A percentile compares a stretch with the other conserved stretches of the same genome.
Conservation (phyloP, 2,113 vertebrate genomes). For the Leuciscus idus region DNA sequence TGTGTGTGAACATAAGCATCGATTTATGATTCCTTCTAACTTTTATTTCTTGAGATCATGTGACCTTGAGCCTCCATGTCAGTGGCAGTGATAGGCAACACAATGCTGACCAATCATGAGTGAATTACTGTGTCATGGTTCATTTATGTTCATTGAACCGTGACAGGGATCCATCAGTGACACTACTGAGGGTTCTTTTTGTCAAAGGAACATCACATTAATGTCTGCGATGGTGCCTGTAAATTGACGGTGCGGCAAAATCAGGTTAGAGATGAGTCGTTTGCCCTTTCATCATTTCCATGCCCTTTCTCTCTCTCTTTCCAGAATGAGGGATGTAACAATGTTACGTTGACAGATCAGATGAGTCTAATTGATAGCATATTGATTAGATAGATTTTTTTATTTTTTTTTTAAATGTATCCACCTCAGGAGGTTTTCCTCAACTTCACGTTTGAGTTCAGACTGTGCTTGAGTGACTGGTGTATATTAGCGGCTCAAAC, state of each 20-base stretch:
- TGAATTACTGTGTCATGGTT: constrained; percentile 32
- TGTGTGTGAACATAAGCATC: neutral
- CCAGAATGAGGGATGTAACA: neutral
- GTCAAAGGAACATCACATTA: constrained; percentile 10
- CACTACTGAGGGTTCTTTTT: neutral
- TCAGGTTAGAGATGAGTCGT: constrained; percentile 1
- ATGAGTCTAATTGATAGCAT: constrained; percentile 24
- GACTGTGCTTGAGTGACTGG: constrained; percentile 4
- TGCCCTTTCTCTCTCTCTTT: neutral
- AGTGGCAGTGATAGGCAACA: neutral
- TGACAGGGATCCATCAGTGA: constrained; percentile 10
- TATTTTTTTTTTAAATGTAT: neutral
- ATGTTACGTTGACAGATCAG: constrained; percentile 21
- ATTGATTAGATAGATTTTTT: constrained; percentile 33
- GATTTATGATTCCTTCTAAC: neutral
- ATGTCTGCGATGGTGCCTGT: neutral
- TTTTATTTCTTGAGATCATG: constrained; percentile 21
- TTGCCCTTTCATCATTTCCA: neutral
- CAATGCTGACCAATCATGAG: constrained; percentile 21
- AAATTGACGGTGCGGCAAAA: constrained; percentile 13
- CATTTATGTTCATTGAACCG: constrained; percentile 17
- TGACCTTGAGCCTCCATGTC: neutral
- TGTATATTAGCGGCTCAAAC: neutral
- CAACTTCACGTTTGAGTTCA: neutral
- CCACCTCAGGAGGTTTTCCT: constrained; percentile 16